Conservation (phyloP, 2,797 vertebrate genomes). For the Takifugu rubripes region DNA sequence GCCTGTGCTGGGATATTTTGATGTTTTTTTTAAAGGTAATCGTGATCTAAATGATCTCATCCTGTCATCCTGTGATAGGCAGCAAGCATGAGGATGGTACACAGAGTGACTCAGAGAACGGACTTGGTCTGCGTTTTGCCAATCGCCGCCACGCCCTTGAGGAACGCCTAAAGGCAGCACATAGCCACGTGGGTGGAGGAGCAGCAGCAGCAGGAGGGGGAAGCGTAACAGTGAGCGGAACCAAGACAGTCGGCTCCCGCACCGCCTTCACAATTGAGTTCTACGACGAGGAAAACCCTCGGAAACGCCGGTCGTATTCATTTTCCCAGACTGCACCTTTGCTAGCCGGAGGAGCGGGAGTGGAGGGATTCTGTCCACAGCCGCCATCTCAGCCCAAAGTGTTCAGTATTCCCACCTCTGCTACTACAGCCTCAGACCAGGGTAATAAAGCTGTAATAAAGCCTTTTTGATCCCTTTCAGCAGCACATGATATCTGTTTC, state of each 20-base stretch:
- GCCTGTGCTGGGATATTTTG: neutral
- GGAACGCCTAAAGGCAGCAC: slow-evolving; percentile 84
- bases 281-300: slow-evolving; percentile 90
- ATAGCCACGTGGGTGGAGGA: slow-evolving; percentile 54
- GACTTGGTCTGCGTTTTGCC: slow-evolving; percentile 83
- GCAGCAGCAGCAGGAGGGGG: slow-evolving; percentile 35
- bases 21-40: no score
- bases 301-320: slow-evolving; percentile 90
- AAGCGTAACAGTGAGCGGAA: slow-evolving; percentile 73
- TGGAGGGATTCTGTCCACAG: slow-evolving; percentile 82
- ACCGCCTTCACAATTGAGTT: slow-evolving; percentile 95
- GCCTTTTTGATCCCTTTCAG: neutral
- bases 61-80: slow-evolving; percentile 69
- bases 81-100: slow-evolving; percentile 98
- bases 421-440: slow-evolving; percentile 58
- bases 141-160: slow-evolving; percentile 84
- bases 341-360: slow-evolving; percentile 63
- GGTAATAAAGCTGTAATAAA: slow-evolving; percentile 30
- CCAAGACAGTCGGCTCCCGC: slow-evolving; percentile 72
- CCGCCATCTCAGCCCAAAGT: slow-evolving; percentile 80
- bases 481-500: neutral
- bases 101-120: slow-evolving; percentile 96
- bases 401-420: slow-evolving; percentile 72
- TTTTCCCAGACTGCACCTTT: slow-evolving; percentile 85
- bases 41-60: neutral